Base-by-base conservation (phyloP, 1,140 invertebrate genomes). In the Laupala kohalensis region DNA sequence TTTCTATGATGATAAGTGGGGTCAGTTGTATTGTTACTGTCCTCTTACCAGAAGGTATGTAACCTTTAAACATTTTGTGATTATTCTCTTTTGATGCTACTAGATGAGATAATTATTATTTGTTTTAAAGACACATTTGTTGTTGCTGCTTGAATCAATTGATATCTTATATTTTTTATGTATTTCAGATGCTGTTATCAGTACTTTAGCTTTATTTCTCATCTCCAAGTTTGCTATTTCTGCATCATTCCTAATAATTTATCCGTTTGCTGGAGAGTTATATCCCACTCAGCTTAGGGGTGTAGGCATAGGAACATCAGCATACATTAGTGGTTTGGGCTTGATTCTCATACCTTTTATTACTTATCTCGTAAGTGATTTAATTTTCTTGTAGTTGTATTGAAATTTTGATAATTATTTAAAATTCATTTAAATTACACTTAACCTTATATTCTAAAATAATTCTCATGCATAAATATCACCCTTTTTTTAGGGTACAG, bases 261-360 rank as follows among this genome's bases (percentile, higher is more conserved):
- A 95, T 80, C 91, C 93, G 1, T 94, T 94, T 78, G 92, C 93
- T 76, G 92, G 92, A 4, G 93, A 95, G 82, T 80, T 95, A 15
- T 94, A 94, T 80, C 93, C 93, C 0, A 94, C 92, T 4, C 90
- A 93, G 80, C 84, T 93, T 24, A 85, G 92, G 74, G 93, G 92
- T 4, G 82, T 95, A 29, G 93, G 93, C 13, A 94, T 95, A 73
- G 92, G 92, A n/a, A 90, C 91, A 53, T 93, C 92, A 4, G 92
- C 92, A 23, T 94, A 95, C 78, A 90, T 95, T 71, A 92, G 91
- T 25, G 92, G 92, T 24, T 80, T 94, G 73, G 93, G 92, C 26
- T 83, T 95, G 15, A 92, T 95, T 73, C 89, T 95, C 62, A 94
- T 96, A 76, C 92, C 93, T 13, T 94, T 96, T 80, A 90, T 96